Evolutionary conservation across 2,888 invertebrate species (phyloP), one percentile per base, ranked within the genome.

Genomic region (Gasteruption jaculator): DNA sequence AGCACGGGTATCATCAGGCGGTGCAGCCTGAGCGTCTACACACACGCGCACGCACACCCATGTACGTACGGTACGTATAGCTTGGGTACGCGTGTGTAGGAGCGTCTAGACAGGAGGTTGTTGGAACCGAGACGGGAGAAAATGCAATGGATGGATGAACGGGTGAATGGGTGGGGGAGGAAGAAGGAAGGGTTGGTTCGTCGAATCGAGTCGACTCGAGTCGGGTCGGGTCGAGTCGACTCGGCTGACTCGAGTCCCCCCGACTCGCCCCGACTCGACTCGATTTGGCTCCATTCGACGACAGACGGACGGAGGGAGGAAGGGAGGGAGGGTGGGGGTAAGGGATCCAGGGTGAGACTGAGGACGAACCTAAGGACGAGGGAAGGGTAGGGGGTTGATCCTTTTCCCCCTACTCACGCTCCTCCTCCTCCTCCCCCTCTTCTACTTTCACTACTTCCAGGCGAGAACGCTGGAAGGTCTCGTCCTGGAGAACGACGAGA

Each of bases 21-120:
- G n/a, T n/a, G n/a, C n/a, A n/a, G n/a, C n/a, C n/a, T n/a, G n/a
- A n/a, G n/a, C n/a, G n/a, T n/a, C n/a, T n/a, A n/a, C n/a, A n/a
- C n/a, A n/a, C n/a, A n/a, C n/a, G n/a, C n/a, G n/a, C n/a, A n/a
- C n/a, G n/a, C n/a, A n/a, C n/a, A n/a, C n/a, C n/a, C n/a, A n/a
- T n/a, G n/a, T n/a, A n/a, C n/a, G n/a, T n/a, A n/a, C n/a, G n/a
- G n/a, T n/a, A n/a, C n/a, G n/a, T n/a, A n/a, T n/a, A n/a, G n/a
- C n/a, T 16, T 35, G 43, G 46, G 31, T 29, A 29, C 32, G 46
- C 36, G 48, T 41, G 38, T 37, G 46, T 54, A 53, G 50, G 61
- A 60, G 60, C 56, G 64, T 64, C 64, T 64, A 64, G 64, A 64
- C 64, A 60, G 62, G 61, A 61, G 61, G 63, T 62, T 62, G 60